Conservation (phyloP, 2,113 vertebrate species). For the Calyptomena viridis region DNA sequence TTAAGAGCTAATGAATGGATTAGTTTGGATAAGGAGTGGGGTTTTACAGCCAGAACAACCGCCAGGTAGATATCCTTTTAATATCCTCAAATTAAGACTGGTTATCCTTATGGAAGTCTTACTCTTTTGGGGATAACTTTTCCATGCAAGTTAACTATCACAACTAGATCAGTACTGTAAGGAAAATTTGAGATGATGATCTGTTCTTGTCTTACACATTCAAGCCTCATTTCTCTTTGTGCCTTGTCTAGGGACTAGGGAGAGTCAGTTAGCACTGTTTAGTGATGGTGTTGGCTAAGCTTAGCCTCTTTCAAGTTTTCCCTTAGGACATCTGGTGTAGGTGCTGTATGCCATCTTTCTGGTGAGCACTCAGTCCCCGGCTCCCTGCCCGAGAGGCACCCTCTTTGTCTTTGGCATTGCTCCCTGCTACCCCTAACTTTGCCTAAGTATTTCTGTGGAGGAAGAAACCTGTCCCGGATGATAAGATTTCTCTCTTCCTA, state of each 20-base stretch:
- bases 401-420: neutral
- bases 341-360: neutral
- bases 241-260: neutral
- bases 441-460: neutral
- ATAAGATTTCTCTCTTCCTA: neutral
- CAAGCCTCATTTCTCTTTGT: neutral
- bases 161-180: neutral
- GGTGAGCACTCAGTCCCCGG: neutral
- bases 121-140: neutral
- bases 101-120: neutral
- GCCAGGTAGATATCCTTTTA: neutral
- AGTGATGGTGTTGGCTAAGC: neutral
- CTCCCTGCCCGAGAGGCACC: neutral
- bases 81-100: neutral
- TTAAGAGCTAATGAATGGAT: neutral
- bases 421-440: neutral
- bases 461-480: neutral
- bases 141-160: neutral
- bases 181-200: neutral
- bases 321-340: neutral
- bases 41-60: neutral
- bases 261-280: neutral
- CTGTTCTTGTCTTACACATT: neutral
- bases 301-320: neutral
- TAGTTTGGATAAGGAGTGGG: neutral